Evolutionary conservation across 2,888 invertebrate genomes (phyloP), one percentile per base, ranked within the genome.

Genomic region (Heliconius aoede): DNA sequence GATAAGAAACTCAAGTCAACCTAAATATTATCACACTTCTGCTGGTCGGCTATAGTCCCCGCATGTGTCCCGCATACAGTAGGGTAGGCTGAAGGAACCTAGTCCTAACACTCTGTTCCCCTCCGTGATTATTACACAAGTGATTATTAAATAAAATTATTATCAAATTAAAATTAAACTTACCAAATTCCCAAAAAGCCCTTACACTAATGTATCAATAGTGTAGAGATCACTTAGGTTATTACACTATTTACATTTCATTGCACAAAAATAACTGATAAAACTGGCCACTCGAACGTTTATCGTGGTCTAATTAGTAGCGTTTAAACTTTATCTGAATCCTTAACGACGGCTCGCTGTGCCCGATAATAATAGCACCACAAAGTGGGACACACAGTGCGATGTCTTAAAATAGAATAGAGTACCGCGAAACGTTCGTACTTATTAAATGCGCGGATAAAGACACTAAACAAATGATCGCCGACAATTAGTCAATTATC

Each of bases 331-430:
- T 81, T 82, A 81, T 82, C 79, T 73, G 77, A 73, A 80, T 81
- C 81, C 80, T 81, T 80, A 79, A 80, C 78, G 79, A 77, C 68
- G 58, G 67, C 73, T 81, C 75, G 79, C 81, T 78, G 74, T 80
- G 79, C 74, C 74, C 72, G 78, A 80, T 83, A 82, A 81, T 82
- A 83, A 83, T 83, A 83, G 82, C 76, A 76, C 72, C 72, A 74
- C 82, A 81, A 91, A 88, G 85, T 91, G 84, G 90, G 89, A 80
- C 91, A 89, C 83, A 84, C 83, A 85, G 84, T 84, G 83, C 80
- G 78, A 76, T 82, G 81, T 87, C 91, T 89, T 84, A 86, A 91
- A 92, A 93, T 92, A 92, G 88, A 86, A 80, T 68, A 86, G 85
- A 88, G 85, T 87, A 84, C 87, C 84, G 87, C 87, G 87, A 90